Evolutionary conservation across 1,140 invertebrate genomes (phyloP), one percentile per base, ranked within the genome.

Genomic region (Dendrolimus punctatus): DNA sequence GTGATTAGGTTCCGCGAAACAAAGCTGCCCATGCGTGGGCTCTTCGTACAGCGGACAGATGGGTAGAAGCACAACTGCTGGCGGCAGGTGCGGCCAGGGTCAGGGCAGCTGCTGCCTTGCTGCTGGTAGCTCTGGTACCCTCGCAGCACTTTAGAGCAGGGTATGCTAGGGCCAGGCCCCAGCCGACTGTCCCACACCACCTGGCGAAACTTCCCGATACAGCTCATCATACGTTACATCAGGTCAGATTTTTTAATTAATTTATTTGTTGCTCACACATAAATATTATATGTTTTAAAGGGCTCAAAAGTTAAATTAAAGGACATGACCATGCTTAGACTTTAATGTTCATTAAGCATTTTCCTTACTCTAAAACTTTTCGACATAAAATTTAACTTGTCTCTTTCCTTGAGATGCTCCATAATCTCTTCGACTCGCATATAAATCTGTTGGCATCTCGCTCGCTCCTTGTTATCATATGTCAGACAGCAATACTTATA

Each of bases 21-120:
- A 95, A 96, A 80, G 89, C 96, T 37, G 95, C 95, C 0, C 95
- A 97, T 80, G 90, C 92, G 44, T 97, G 95, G 93, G 95, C 96
- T 0, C 88, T 98, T 6, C 92, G 93, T 68, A 94, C 93, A 8
- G 90, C 97, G 62, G 95, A 97, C 51, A 92, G 90, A 4, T 98
- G 96, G 96, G 88, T 98, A 41, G 95, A 98, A 85, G 91, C 94
- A 57, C 97, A 96, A 80, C 88, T 98, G 6, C 90, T 98, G 46
- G 95, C 92, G 8, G 94, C 97, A 69, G 90, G 90, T 46, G 96
- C 96, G 79, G 94, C 94, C 55, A 85, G 96, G 39, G 96, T 98
- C 49, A 88, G 96, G 46, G 64, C 89, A 85, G 95, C 95, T 47
- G 95, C 95, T 39, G 95, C 95, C 10, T 93, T 94, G 72, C 87